Evolutionary conservation across 2,888 invertebrate species (phyloP), one percentile per base, ranked within the genome.

Genomic region (Epistrophe grossulariae): DNA sequence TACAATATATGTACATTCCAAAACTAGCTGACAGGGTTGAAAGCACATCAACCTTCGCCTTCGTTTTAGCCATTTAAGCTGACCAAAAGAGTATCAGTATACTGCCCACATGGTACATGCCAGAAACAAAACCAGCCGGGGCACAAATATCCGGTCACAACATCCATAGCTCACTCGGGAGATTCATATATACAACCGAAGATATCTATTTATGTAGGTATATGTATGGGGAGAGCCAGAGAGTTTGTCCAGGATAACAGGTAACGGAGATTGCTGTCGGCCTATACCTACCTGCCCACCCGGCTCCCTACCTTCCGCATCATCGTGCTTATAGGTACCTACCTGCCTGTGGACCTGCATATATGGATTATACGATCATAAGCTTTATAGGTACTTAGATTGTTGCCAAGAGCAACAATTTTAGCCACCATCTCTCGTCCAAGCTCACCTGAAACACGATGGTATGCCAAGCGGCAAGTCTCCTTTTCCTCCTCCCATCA

Each of bases 321-420:
- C 35, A 35, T 9, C 35, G 8, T 35, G 8, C 4, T n/a, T n/a
- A 24, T 24, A 24, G 24, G 24, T 70, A 52, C 60, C 31, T 43
- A 19, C 17, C 57, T n/a, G 10, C 5, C 4, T 35, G 4, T 40
- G 43, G 43, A 71, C 87, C 70, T 79, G 79, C 79, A 78, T 87
- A 72, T 76, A 79, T 79, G 83, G 87, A 87, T 87, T 87, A 83
- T 79, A 76, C 60, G 74, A 83, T 87, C 83, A 87, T 79, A 83
- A 83, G 83, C 83, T 78, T 83, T 82, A 85, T 81, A 57, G 78
- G 78, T 82, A 74, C 83, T 79, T 83, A 87, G 79, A 83, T 87
- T 83, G 87, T 79, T 87, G 85, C 85, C 82, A 82, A 64, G 78
- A 85, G 85, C 85, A 85, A 82, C 82, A 85, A 85, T 85, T 85